A percentile compares a stretch with the other conserved stretches of the same genome.
Evolutionary conservation across 2,888 invertebrate species (phyloP).

Genomic region (Stenurella melanura): DNA sequence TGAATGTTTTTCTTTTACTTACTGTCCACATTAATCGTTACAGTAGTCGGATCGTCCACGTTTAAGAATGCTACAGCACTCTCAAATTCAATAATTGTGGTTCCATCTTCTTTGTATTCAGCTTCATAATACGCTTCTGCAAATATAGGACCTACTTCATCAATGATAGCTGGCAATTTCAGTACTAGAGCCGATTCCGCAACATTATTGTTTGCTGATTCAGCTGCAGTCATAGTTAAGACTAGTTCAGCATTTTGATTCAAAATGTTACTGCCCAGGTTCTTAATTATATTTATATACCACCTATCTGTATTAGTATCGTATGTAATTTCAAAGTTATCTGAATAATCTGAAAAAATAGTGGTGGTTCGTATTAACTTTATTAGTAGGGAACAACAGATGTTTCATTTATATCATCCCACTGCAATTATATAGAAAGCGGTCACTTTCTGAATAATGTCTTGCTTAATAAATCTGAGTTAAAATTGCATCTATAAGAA

Average conservation of each 20-base stretch:
- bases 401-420: too few species aligned
- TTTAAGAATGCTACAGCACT: background rate
- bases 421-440: too few species aligned
- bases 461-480: too few species aligned
- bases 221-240: conserved; percentile 29
- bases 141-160: background rate
- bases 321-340: conserved; percentile 39
- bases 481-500: too few species aligned
- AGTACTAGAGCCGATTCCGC: conserved; percentile 13
- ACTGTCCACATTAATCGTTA: conserved; percentile 12
- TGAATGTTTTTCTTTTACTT: background rate
- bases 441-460: too few species aligned
- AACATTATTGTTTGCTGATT: background rate
- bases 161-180: background rate
- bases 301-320: conserved; percentile 5
- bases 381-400: background rate
- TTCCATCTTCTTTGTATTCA: conserved; percentile 11
- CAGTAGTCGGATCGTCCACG: background rate
- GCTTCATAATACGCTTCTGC: conserved; percentile 18
- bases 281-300: conserved; percentile 12
- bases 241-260: conserved; percentile 28
- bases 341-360: conserved; percentile 45
- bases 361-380: background rate
- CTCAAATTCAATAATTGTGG: background rate
- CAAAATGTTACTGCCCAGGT: conserved; percentile 15